Base-by-base conservation (phyloP, 2,888 invertebrate species). In the Ernsta delagoae region DNA sequence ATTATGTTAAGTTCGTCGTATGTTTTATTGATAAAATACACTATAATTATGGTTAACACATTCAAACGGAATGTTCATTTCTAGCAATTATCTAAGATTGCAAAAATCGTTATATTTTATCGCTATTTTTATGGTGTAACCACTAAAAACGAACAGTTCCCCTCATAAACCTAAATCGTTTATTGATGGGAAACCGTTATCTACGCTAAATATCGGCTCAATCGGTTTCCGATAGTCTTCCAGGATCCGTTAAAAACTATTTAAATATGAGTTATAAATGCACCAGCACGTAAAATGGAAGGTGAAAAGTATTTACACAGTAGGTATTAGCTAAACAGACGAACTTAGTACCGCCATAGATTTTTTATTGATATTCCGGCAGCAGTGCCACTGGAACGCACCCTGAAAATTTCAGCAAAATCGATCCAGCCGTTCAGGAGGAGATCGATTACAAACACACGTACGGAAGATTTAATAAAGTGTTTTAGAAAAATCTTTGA, bases 121-220 rank as follows among this genome's bases (percentile, higher is more conserved):
- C 50, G 5, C 8, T 16, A 50, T 16, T 50, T 50, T 50, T 50
- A 50, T 50, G 50, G 8, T 50, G 7, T 12, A 50, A 50, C 6
- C 16, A 8, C 50, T 50, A 50, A 50, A 50, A 50, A 16, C 16
- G 50, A 50, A 16, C 50, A 16, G 16, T 50, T 50, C 50, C 8
- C 50, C 50, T 8, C 50, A 50, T 50, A 50, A 50, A 50, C 50
- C 50, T 50, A 16, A 50, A 50, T 50, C 16, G 50, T 50, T 50
- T 50, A 50, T 50, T 50, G 50, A 50, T 50, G 50, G 45, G 16
- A 50, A 50, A 50, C 16, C 50, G 3, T 50, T 50, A 50, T 24
- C 50, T 50, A 50, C 24, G 50, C 16, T 16, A 50, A 50, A 50
- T 24, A 50, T 24, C 50, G 6, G 3, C 16, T 12, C 48, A 6